A percentile compares a stretch with the other conserved stretches of the same genome.
phyloP scores from a whole-genome alignment of 1,140 invertebrate genomes.

The Temnothorax curvispinosus region DNA sequence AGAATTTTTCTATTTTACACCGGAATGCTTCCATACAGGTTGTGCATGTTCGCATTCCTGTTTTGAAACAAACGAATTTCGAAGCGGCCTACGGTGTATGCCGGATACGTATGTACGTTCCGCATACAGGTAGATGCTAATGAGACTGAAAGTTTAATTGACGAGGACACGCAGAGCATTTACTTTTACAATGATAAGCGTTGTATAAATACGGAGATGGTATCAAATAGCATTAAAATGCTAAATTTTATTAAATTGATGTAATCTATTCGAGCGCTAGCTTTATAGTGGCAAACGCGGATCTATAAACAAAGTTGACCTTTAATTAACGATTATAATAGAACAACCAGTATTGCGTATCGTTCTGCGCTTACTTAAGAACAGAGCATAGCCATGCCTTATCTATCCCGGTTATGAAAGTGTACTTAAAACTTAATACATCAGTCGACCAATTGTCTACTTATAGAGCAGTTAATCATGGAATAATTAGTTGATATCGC shows the following conservation, averaged over 20 bases:
- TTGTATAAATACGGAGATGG: conserved; percentile 69
- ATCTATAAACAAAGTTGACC: conserved; percentile 62
- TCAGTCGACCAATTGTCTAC: conserved; percentile 75
- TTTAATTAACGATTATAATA: conserved; percentile 71
- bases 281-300: conserved; percentile 36
- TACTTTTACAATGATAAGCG: conserved; percentile 72
- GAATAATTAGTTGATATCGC: conserved; percentile 70
- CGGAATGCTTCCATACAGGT: conserved; percentile 81
- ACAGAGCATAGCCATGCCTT: conserved; percentile 76
- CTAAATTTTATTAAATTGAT: conserved; percentile 65
- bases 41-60: conserved; percentile 79
- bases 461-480: conserved; percentile 74
- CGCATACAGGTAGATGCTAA: conserved; percentile 79
- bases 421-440: conserved; percentile 84
- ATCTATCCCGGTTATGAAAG: conserved; percentile 81
- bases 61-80: conserved; percentile 79
- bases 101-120: conserved; percentile 71
- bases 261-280: conserved; percentile 52
- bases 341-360: conserved; percentile 83
- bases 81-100: conserved; percentile 78
- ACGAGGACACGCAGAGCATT: conserved; percentile 74
- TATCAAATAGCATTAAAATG: conserved; percentile 69
- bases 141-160: conserved; percentile 79
- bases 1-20: conserved; percentile 73
- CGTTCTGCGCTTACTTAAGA: conserved; percentile 82